Evolutionary conservation across 2,797 vertebrate species (phyloP), one percentile per base, ranked within the genome.

Genomic region (Phrynocephalus vlangalii): DNA sequence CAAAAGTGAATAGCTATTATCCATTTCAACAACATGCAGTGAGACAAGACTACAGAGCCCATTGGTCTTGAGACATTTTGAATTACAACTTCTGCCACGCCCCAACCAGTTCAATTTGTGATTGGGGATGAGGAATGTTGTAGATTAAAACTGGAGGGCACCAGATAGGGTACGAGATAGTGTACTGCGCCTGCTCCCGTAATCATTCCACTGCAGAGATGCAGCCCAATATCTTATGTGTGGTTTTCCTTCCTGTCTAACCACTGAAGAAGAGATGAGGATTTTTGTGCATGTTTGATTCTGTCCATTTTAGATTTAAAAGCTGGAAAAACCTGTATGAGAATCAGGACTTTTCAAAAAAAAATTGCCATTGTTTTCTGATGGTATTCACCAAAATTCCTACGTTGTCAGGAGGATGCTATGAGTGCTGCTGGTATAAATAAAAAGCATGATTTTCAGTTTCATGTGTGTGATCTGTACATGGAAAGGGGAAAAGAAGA

Each of bases 401-500:
- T 75, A 56, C 10, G 18, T 75, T 75, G 72, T 16, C 72, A 22
- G 30, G 20, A 33, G 72, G 22, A 44, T 15, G 16, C 20, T 75
- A 75, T 6, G 72, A 75, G 38, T 38, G 16, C 20, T 24, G 22
- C 20, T 24, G 22, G 33, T 44, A 75, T 9, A 75, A 75, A 2
- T 6, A 44, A 75, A 75, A 75, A 75, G 3, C 5, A 75, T 22
- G 18, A 20, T 75, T 75, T 75, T 38, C 72, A 75, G 38, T 11
- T 13, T 56, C 18, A 75, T 33, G 1, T 44, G 33, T 44, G 72
- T 24, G 7, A 70, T 48, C 38, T 20, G 30, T 60, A 44, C 30
- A 63, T 20, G 11, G 9, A 84, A 63, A 75, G 30, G 50, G 89
- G 90, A 52, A 44, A 81, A 9, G 86, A 68, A 38, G 70, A 89